Evolutionary conservation across 2,113 vertebrate genomes (phyloP).

Genomic region (Bombycilla garrulus): DNA sequence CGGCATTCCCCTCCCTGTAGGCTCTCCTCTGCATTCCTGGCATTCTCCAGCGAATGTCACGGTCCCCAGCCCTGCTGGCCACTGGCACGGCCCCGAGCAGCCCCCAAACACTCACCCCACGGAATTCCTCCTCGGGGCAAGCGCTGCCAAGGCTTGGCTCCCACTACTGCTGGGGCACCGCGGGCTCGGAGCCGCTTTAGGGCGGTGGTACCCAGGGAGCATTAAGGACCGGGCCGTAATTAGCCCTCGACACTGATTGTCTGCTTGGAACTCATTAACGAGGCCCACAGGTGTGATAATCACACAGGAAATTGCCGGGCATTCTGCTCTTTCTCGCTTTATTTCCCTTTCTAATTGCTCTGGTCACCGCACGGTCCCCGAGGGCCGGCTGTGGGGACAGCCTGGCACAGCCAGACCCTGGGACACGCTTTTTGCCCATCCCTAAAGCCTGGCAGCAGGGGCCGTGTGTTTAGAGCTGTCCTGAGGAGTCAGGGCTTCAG

Average conservation of each 20-base stretch:
- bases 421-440: rapidly evolving
- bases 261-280: background rate
- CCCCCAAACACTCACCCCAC: background rate
- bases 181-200: background rate
- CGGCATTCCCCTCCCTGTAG: background rate
- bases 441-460: background rate
- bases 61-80: background rate
- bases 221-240: background rate
- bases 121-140: background rate
- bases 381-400: background rate
- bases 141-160: background rate
- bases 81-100: background rate
- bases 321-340: background rate
- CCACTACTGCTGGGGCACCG: rapidly evolving
- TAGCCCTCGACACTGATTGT: background rate
- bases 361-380: rapidly evolving
- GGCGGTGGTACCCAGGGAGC: background rate
- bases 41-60: background rate
- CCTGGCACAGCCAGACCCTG: background rate
- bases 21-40: slow-evolving; percentile 69
- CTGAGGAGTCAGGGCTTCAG: background rate
- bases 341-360: background rate
- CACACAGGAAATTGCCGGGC: background rate
- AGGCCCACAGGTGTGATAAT: background rate
- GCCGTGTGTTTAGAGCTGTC: background rate